These are phyloP conservation scores for Chymomyza caudatula DNA, from an alignment of 2,888 invertebrate genomes.

Conservation along the genomic window DNA sequence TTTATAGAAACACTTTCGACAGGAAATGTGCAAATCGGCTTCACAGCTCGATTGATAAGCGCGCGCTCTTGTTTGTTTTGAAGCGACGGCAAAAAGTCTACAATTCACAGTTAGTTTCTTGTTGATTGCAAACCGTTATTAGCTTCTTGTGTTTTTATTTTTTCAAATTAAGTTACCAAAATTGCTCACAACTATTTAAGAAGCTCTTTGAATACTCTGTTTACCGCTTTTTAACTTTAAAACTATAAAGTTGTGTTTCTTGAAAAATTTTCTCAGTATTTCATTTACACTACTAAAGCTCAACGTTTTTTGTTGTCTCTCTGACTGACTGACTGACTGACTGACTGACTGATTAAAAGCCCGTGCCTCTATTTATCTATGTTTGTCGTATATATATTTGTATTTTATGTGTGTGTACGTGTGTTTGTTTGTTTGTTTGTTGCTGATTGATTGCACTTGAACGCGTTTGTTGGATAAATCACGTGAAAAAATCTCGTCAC, in stretches of 20 bases:
- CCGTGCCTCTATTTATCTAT: constrained; percentile 37
- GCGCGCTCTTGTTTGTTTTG: neutral
- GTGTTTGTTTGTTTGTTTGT: constrained; percentile 26
- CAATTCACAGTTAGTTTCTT: constrained; percentile 12
- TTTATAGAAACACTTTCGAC: constrained; percentile 74
- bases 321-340: neutral
- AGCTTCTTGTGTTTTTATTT: neutral
- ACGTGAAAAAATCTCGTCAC: constrained; percentile 45
- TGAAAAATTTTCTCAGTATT: constrained; percentile 7
- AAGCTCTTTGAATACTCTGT: constrained; percentile 66
- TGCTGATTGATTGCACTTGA: constrained; percentile 68
- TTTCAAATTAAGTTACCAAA: constrained; percentile 14
- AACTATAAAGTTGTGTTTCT: constrained; percentile 33
- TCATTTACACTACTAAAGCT: constrained; percentile 73
- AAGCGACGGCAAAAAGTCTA: neutral
- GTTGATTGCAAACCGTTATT: constrained; percentile 12
- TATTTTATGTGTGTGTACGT: neutral
- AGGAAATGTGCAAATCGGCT: constrained; percentile 47
- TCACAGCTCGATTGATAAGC: neutral
- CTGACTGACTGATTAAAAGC: neutral
- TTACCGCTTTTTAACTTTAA: constrained; percentile 35
- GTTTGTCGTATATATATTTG: constrained; percentile 11
- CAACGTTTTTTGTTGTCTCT: constrained; percentile 41
- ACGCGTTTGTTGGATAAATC: constrained; percentile 62
- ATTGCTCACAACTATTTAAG: constrained; percentile 72